phyloP scores from a whole-genome alignment of 2,888 invertebrate species.

The Drosophila fungiperda region DNA sequence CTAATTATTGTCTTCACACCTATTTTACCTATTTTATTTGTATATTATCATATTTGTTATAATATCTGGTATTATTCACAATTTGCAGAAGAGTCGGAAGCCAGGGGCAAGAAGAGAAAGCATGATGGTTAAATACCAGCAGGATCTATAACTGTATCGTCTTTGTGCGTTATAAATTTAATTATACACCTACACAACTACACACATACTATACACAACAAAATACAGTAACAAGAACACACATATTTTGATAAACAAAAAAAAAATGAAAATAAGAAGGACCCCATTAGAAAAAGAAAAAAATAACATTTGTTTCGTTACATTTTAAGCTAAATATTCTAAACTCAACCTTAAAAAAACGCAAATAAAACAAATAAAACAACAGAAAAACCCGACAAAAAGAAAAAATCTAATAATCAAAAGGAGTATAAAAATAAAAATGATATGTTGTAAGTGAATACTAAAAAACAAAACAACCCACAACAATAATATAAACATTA shows the following conservation, averaged over 20 bases:
- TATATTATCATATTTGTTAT: neutral
- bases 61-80: neutral
- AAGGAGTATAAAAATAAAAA: constrained; percentile 48
- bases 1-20: neutral
- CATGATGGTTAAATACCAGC: constrained; percentile 86
- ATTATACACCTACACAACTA: constrained; percentile 47
- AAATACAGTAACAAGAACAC: constrained; percentile 62
- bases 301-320: constrained; percentile 68
- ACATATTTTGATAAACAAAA: constrained; percentile 77
- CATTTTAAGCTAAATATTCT: constrained; percentile 64
- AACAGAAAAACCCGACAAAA: constrained; percentile 27
- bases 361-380: constrained; percentile 25
- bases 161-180: constrained; percentile 76
- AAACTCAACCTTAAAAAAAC: constrained; percentile 15
- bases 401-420: constrained; percentile 73
- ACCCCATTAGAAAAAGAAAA: constrained; percentile 57
- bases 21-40: neutral
- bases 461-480: constrained; percentile 30
- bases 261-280: constrained; percentile 41
- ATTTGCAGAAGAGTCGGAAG: constrained; percentile 85
- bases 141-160: constrained; percentile 65
- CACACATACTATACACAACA: constrained; percentile 47
- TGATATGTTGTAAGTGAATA: constrained; percentile 60
- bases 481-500: constrained; percentile 24
- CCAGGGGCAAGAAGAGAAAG: constrained; percentile 90